Evolutionary conservation across 2,888 invertebrate genomes (phyloP), one percentile per base, ranked within the genome.

Genomic region (Drosophila neotestacea): DNA sequence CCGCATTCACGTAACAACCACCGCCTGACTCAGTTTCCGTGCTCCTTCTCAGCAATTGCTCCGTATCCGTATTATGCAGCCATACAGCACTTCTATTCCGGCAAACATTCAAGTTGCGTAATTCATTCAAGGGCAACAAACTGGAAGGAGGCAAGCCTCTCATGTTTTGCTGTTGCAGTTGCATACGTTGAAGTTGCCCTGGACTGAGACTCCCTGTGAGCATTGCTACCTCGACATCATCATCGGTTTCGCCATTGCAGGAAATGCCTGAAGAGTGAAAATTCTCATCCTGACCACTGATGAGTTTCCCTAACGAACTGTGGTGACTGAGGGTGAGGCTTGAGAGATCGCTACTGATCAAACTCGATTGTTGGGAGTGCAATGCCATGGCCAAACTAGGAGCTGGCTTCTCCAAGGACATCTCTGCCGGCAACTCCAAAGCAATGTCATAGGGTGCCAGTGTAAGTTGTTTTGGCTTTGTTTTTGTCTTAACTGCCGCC

Each of bases 61-160:
- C 70, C 50, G 79, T 70, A n/a, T 85, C 76, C 62, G 73, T 71
- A 44, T 76, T 76, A 34, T 91, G 88, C 62, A 92, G 85, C 91
- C 93, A 92, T 36, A 92, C 79, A 4, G 91, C 88, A 66, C 82
- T 92, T 11, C 92, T 90, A 76, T 92, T 92, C 44, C 92, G 91
- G 64, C 92, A 89, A 65, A 89, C 86, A 77, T 91, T 92, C 58
- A 92, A 81, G 85, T 90, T 92, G 46, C 90, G 83, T 52, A 92
- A 69, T 70, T 91, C 90, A 10, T 66, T 73, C 7, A 80, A 56
- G 1, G 77, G 77, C 71, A 90, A 55, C 44, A 70, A 28, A 13
- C 50, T 60, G 22, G 22, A 22, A 2, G 54, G 6, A 16, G 52
- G 22, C 59, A 65, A 32, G 6, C 27, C 10, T 9, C 51, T 44